Evolutionary conservation across 2,113 vertebrate species (phyloP).

Genomic region (Toxotes chatareus): DNA sequence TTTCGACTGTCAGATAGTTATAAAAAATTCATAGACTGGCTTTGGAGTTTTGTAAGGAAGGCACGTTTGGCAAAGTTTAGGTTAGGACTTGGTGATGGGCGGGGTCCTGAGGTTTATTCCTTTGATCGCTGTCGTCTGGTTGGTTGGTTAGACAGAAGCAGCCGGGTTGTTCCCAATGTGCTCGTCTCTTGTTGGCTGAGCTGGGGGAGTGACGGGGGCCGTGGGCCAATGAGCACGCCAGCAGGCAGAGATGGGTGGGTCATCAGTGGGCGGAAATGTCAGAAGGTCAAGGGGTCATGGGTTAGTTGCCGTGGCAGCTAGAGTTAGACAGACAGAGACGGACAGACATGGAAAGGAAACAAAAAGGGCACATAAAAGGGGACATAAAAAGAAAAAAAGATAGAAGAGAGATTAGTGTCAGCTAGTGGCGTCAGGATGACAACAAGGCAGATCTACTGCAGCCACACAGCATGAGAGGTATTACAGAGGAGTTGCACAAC

Average conservation of each 20-base stretch:
- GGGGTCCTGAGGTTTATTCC: constrained; percentile 74
- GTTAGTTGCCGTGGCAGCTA: constrained; percentile 99
- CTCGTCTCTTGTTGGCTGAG: constrained; percentile 79
- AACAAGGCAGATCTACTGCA: constrained; percentile 98
- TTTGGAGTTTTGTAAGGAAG: constrained; percentile 65
- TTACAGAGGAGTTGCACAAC: constrained; percentile 80
- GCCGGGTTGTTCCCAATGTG: constrained; percentile 74
- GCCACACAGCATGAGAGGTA: constrained; percentile 68
- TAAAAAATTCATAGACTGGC: constrained; percentile 43
- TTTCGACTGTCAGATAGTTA: constrained; percentile 29
- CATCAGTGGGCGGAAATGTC: constrained; percentile 99
- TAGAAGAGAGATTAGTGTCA: constrained; percentile 99
- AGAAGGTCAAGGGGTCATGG: constrained; percentile 99
- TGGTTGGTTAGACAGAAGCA: constrained; percentile 77
- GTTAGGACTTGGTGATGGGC: constrained; percentile 55
- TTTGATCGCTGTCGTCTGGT: constrained; percentile 73
- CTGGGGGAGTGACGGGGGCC: constrained; percentile 82
- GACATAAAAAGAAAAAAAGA: constrained; percentile 89
- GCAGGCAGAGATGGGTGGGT: constrained; percentile 99
- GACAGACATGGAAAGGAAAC: constrained; percentile 85
- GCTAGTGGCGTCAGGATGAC: constrained; percentile 99
- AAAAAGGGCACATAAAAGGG: constrained; percentile 84
- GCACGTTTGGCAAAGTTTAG: constrained; percentile 73
- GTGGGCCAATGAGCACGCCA: constrained; percentile 98
- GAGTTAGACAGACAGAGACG: constrained; percentile 94